Evolutionary conservation across 1,140 invertebrate species (phyloP).

Genomic region (Zophobas atratus): DNA sequence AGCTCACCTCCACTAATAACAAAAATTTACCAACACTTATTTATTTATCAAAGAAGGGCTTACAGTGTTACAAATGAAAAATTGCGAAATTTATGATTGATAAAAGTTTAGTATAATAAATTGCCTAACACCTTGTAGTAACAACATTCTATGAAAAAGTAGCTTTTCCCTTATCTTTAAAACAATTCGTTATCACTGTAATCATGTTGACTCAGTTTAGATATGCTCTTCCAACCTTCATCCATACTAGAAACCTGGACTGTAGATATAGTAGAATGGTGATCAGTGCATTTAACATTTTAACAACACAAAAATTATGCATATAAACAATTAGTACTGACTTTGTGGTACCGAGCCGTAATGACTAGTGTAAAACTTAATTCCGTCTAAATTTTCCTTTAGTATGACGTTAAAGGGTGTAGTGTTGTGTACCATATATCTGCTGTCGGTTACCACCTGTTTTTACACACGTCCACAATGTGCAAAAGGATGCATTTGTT

Average conservation of each 20-base stretch:
- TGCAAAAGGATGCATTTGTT: conserved; percentile 54
- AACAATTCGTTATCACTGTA: conserved; percentile 41
- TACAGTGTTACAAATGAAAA: too few relatives aligned
- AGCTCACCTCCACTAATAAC: too few relatives aligned
- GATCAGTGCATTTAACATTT: conserved; percentile 1
- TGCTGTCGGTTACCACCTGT: conserved; percentile 4
- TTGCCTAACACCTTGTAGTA: background rate
- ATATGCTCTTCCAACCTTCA: conserved; percentile 33
- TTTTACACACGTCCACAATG: conserved; percentile 36
- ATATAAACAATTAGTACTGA: conserved; percentile 23
- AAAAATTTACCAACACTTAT: too few relatives aligned
- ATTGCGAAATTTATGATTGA: too few relatives aligned
- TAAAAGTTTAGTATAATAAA: background rate
- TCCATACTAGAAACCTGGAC: conserved; percentile 12
- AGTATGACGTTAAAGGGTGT: conserved; percentile 30
- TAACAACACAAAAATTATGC: conserved; percentile 22
- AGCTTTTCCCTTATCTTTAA: conserved; percentile 31
- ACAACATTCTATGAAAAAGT: background rate
- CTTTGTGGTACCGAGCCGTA: background rate
- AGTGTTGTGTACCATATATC: conserved; percentile 36
- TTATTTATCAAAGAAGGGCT: too few relatives aligned
- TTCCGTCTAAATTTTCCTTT: conserved; percentile 16
- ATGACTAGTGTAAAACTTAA: conserved; percentile 4
- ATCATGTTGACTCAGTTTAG: conserved; percentile 52
- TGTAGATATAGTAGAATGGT: conserved; percentile 26